Evolutionary conservation across 1,140 invertebrate genomes (phyloP).

Genomic region (Gryon sp.): DNA sequence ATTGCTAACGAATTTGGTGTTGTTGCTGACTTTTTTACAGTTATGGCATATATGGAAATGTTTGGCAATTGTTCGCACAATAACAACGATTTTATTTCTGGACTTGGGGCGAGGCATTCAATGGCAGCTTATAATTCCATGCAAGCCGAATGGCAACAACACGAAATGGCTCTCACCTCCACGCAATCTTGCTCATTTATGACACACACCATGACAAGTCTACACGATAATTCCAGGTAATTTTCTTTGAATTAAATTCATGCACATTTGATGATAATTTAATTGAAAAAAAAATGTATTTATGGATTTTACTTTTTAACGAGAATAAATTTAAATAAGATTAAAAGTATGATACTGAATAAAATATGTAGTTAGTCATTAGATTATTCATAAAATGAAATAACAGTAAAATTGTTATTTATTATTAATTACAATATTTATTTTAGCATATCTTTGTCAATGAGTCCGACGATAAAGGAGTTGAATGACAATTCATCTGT

Average conservation of each 20-base stretch:
- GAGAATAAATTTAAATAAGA: no score
- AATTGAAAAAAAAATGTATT: background rate
- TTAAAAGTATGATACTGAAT: no score
- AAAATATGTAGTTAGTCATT: no score
- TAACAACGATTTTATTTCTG: constrained; percentile 85
- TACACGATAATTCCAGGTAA: constrained; percentile 76
- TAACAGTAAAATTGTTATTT: no score
- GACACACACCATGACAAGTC: constrained; percentile 76
- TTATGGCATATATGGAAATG: constrained; percentile 98
- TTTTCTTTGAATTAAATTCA: background rate
- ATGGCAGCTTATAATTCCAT: constrained; percentile 89
- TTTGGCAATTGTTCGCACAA: constrained; percentile 93
- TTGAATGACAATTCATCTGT: constrained; percentile 75
- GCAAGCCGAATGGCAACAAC: constrained; percentile 84
- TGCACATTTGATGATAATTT: background rate
- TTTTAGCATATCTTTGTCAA: constrained; percentile 70
- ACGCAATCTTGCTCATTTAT: constrained; percentile 83
- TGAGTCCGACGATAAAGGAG: constrained; percentile 73
- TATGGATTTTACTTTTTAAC: no score
- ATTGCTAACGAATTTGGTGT: no score
- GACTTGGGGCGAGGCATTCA: constrained; percentile 84
- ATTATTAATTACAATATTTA: constrained; percentile 14
- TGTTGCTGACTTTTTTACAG: constrained; percentile 80
- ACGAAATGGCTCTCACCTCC: constrained; percentile 81
- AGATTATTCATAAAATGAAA: no score